Base-by-base conservation (phyloP, 2,888 invertebrate species). In the Protodeltote pygarga region DNA sequence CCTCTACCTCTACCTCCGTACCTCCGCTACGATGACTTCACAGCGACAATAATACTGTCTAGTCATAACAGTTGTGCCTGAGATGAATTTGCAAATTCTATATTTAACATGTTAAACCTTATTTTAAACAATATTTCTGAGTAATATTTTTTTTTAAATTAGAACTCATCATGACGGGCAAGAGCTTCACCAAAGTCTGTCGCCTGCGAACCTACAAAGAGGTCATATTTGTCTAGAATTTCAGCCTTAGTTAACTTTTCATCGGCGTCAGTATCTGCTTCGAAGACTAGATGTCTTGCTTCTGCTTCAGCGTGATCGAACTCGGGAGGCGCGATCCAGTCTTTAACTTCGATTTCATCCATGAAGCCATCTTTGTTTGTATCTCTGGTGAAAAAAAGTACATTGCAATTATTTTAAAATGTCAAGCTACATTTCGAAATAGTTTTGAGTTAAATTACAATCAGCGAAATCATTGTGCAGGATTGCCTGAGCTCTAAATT, bases 111-210 rank as follows among this genome's bases (percentile, higher is more conserved):
- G n/a, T n/a, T n/a, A n/a, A n/a, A n/a, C n/a, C 19, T 11, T 19
- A 27, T 5, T 33, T 37, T 33, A 25, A 45, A 52, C 38, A 46
- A 47, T 23, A 16, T 47, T 39, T 9, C 10, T 29, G 25, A 39
- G 35, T 31, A 24, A 39, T 5, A 21, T 6, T 5, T 13, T 8
- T 25, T 24, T 13, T 5, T 16, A 34, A 24, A 9, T 58, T 95
- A 99, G 89, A 99, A 98, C 87, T 99, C 99, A 79, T 99, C 99
- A 77, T 99, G 99, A 66, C 98, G 94, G 1, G 96, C 95, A 9
- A 99, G 92, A 3, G 98, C 98, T 82, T 99, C 98, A 0, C 99
- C 99, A 83, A 99, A 99, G 91, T 99, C 99, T 0, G 99, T 99
- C 1, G 98, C 99, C 84, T 99, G 99, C 0, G 99, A 99, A 21